Evolutionary conservation across 2,113 vertebrate genomes (phyloP).

Genomic region (Hippocampus abdominalis): DNA sequence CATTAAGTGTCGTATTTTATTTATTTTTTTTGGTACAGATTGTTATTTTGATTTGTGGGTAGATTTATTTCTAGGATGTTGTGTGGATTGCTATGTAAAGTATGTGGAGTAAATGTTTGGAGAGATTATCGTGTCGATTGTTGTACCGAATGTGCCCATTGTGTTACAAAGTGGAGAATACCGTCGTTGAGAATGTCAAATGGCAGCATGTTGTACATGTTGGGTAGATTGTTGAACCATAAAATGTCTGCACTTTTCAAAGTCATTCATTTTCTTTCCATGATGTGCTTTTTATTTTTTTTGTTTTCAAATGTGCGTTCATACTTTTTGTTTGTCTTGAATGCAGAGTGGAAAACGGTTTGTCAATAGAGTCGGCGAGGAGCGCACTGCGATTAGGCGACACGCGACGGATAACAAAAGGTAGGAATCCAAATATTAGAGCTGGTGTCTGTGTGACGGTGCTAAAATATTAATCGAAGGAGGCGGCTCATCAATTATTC

Average conservation of each 20-base stretch:
- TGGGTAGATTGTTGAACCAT: not conserved
- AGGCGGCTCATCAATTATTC: slow-evolving; percentile 20
- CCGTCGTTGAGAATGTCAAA: not conserved
- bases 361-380: slow-evolving; percentile 42
- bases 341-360: slow-evolving; percentile 30
- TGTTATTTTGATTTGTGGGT: not conserved
- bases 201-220: not conserved
- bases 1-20: no score
- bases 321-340: slow-evolving; percentile 17
- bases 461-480: slow-evolving; percentile 41
- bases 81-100: not conserved
- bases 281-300: not conserved
- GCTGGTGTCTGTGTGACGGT: slow-evolving; percentile 17
- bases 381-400: slow-evolving; percentile 18
- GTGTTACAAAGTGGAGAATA: no score
- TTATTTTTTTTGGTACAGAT: no score
- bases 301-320: not conserved
- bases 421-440: slow-evolving; percentile 37
- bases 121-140: no score
- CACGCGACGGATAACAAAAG: not conserved
- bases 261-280: not conserved
- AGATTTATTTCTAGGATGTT: no score
- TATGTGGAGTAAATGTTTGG: no score
- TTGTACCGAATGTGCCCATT: no score
- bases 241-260: not conserved